Percentiles rank a stretch among this genome's conserved stretches.
These are phyloP conservation scores for Apantesis nais DNA, from an alignment of 2,888 invertebrate genomes.

Conservation along the genomic window DNA sequence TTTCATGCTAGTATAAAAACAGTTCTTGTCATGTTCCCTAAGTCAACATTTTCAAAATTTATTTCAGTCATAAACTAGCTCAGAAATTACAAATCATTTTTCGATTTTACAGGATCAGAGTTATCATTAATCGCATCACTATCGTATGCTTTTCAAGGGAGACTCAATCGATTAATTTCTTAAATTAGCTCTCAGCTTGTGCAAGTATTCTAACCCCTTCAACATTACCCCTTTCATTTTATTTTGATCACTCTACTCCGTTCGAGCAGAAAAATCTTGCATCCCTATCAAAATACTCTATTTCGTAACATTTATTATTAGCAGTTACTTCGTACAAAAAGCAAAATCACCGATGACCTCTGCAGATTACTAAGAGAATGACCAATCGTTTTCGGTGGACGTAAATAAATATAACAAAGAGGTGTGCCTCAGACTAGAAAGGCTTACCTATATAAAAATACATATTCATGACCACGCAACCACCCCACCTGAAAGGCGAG, in stretches of 20 bases:
- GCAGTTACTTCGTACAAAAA: constrained; percentile 17
- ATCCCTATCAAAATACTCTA: not conserved
- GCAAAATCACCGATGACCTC: constrained; percentile 41
- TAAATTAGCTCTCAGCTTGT: not conserved
- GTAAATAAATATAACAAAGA: constrained; percentile 58
- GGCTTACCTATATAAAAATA: constrained; percentile 67
- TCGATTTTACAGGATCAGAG: too few relatives aligned
- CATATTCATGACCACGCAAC: constrained; percentile 79
- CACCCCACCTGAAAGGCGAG: constrained; percentile 68
- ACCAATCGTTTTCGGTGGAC: constrained; percentile 52
- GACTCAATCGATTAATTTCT: not conserved
- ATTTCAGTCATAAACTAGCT: not conserved
- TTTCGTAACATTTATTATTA: constrained; percentile 6
- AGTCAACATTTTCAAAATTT: not conserved
- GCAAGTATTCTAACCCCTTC: not conserved
- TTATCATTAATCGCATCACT: not conserved
- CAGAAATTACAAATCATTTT: not conserved
- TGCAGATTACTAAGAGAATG: constrained; percentile 45
- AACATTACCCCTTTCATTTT: not conserved
- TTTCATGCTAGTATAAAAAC: too few relatives aligned
- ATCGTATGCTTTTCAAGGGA: not conserved
- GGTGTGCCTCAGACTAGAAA: constrained; percentile 60
- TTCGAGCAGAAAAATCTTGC: not conserved
- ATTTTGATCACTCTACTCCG: not conserved
- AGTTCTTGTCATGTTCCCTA: too few relatives aligned